Base-by-base conservation (phyloP, 2,113 vertebrate genomes). In the Corythaixoides concolor region DNA sequence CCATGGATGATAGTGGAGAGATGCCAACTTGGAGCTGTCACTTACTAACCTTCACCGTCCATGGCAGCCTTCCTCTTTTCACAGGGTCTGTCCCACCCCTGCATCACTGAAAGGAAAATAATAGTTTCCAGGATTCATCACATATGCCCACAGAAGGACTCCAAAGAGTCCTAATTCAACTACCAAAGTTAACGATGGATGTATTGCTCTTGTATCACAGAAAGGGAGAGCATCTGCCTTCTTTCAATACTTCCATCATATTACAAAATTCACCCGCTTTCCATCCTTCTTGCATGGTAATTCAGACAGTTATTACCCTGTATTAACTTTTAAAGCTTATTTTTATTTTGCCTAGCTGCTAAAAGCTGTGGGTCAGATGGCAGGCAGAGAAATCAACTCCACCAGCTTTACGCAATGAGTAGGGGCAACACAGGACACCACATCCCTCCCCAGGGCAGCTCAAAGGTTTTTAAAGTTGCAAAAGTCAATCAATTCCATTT, bases 1-100 rank as follows among this genome's bases (percentile, higher is more conserved):
- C 43, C 4, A 0, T 0, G 19, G 69, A 19, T 7, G n/a, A 30
- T 0, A 32, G 69, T 1, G 0, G 3, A 49, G 53, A 84, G n/a
- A 27, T 6, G 32, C 37, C 37, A 37, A 23, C 32, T 9, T 23
- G 5, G 1, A 6, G 19, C 53, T 19, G 26, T 7, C 9, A 9
- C 22, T 41, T 23, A 6, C 1, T 32, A 41, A 28, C 30, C 49
- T 22, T 37, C 12, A 0, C 2, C 21, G 14, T 8, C 68, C 49
- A 6, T 0, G 8, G 72, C 27, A n/a, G 33, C 55, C 33, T 53
- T 47, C 9, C 64, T 28, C 49, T 39, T 32, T 8, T 20, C 76
- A 7, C 33, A 12, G 56, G 28, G 7, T 18, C 81, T 70, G 37
- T 28, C 37, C 53, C 53, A 33, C 27, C 5, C 82, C 28, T 3